Evolutionary conservation across 2,113 vertebrate species (phyloP).

Genomic region (Nannospalax galili): DNA sequence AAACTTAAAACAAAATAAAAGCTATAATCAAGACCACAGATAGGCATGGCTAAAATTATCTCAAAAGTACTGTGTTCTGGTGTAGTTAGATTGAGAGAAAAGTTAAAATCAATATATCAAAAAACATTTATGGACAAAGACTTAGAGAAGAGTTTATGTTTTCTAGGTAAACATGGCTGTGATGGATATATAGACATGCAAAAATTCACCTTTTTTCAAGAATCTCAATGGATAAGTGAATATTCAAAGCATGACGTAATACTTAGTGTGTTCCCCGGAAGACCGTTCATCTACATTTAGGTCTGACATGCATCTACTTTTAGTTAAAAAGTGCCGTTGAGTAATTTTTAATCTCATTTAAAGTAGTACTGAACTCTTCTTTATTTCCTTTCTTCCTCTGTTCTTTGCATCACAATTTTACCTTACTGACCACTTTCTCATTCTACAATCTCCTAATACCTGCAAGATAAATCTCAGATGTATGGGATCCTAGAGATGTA

Average conservation of each 20-base stretch:
- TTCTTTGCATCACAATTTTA: not conserved
- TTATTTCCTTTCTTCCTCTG: not conserved
- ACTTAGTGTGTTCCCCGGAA: not conserved
- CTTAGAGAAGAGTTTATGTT: not conserved
- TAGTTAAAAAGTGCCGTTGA: not conserved
- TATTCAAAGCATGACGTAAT: not conserved
- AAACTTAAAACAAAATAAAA: conserved; percentile 47
- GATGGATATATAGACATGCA: not conserved
- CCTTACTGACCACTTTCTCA: not conserved
- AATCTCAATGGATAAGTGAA: conserved; percentile 1
- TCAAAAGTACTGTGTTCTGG: not conserved
- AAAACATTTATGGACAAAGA: not conserved
- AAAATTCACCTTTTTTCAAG: conserved; percentile 19
- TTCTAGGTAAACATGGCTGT: not conserved
- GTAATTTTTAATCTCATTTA: not conserved
- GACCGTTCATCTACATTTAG: not conserved
- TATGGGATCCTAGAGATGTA: not conserved
- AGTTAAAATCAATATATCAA: not conserved
- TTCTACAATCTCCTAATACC: not conserved
- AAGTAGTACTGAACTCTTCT: not conserved
- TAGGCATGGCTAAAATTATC: not conserved
- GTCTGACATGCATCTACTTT: not conserved
- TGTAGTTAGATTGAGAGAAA: not conserved
- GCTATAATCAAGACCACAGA: not conserved
- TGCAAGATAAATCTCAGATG: not conserved